phyloP scores from a whole-genome alignment of 1,140 invertebrate genomes.

The Drosophila takahashii region DNA sequence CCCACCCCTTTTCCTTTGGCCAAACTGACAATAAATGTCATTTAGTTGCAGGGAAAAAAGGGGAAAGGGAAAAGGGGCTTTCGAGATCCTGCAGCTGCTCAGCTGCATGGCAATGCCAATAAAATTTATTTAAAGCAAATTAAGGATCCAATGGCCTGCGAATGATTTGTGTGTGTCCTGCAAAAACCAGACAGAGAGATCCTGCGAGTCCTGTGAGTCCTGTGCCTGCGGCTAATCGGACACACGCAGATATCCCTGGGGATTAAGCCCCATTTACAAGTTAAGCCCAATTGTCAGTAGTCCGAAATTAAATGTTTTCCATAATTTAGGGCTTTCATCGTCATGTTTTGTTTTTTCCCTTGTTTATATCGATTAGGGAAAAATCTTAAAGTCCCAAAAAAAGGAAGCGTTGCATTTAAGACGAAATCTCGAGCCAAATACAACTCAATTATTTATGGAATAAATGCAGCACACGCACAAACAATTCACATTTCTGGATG shows the following conservation, averaged over 20 bases:
- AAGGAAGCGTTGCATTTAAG: conserved; percentile 6
- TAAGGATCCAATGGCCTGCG: conserved; percentile 63
- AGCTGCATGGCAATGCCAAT: conserved; percentile 65
- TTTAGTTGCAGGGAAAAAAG: conserved; percentile 53
- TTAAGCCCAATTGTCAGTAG: conserved; percentile 27
- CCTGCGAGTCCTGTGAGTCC: background rate
- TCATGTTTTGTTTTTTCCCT: conserved; percentile 2
- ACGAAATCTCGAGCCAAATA: background rate
- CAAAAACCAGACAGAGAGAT: background rate
- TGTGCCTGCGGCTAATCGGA: conserved; percentile 32
- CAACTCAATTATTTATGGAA: conserved; percentile 39
- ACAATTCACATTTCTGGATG: background rate
- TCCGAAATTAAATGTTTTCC: conserved; percentile 28
- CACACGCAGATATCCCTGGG: conserved; percentile 10
- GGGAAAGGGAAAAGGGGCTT: background rate
- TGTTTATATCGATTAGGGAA: background rate
- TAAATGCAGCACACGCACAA: conserved; percentile 9
- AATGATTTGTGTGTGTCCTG: conserved; percentile 49
- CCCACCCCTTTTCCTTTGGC: conserved; percentile 17
- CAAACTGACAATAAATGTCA: conserved; percentile 79
- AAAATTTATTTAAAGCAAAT: conserved; percentile 79
- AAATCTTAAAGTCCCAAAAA: background rate
- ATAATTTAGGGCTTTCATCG: conserved; percentile 31
- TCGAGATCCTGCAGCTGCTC: conserved; percentile 31
- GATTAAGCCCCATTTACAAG: conserved; percentile 33